Evolutionary conservation across 53 echinoderm and acorn worm genomes (phyloP).

Genomic region (Echinarachnius parma): DNA sequence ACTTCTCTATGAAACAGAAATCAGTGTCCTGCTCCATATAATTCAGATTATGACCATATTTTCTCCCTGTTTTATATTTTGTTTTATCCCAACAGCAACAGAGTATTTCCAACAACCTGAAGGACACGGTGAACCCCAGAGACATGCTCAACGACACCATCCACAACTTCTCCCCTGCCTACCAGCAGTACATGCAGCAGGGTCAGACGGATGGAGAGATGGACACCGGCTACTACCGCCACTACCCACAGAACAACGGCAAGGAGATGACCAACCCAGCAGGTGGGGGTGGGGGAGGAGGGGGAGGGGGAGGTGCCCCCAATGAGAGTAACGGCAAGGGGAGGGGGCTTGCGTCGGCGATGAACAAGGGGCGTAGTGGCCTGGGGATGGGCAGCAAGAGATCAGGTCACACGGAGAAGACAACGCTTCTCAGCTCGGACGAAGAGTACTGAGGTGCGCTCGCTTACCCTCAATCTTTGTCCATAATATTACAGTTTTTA

Average conservation of each 20-base stretch:
- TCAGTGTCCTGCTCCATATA: too few species aligned
- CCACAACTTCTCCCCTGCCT: conserved; percentile 97
- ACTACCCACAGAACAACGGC: conserved; percentile 49
- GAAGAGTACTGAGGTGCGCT: conserved; percentile 74
- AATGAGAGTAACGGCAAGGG: conserved; percentile 49
- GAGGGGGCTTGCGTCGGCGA: conserved; percentile 31
- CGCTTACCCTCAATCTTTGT: too few species aligned
- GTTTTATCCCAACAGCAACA: conserved; percentile 28
- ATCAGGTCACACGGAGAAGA: conserved; percentile 84
- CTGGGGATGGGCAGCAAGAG: conserved; percentile 46
- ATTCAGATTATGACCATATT: too few species aligned
- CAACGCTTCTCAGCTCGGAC: conserved; percentile 85
- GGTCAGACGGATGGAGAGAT: conserved; percentile 56
- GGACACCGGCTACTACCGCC: conserved; percentile 69
- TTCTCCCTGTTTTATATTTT: neutral
- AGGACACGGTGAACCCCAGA: conserved; percentile 94
- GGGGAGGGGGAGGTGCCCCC: too few species aligned
- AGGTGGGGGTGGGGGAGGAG: conserved; percentile 15
- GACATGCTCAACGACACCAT: conserved; percentile 99
- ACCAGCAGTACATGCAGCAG: conserved; percentile 99
- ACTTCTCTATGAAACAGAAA: too few species aligned
- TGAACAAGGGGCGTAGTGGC: conserved; percentile 35
- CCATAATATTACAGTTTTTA: too few species aligned
- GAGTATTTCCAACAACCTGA: conserved; percentile 96
- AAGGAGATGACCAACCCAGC: conserved; percentile 38